phyloP scores from a whole-genome alignment of 2,888 invertebrate species.

The Autographa pulchrina region DNA sequence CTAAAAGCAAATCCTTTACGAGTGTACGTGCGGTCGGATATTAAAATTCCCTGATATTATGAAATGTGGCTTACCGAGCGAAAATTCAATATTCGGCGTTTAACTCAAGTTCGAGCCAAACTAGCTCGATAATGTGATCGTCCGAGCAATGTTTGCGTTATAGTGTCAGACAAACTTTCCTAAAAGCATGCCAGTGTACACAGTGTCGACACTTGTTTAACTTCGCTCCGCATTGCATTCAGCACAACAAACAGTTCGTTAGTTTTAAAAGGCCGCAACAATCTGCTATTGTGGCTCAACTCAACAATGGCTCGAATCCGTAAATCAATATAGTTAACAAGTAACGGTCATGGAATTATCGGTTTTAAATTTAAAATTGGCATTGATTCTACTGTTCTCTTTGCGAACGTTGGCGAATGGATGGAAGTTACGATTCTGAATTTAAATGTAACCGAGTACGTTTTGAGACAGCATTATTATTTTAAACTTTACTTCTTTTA shows the following conservation, averaged over 20 bases:
- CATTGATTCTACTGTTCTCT: slow-evolving; percentile 3
- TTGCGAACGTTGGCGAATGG: neutral
- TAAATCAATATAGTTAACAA: slow-evolving; percentile 22
- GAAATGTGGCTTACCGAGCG: neutral
- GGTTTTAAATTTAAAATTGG: slow-evolving; percentile 5
- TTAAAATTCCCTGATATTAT: neutral
- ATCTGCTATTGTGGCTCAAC: slow-evolving; percentile 19
- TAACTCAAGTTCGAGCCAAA: neutral
- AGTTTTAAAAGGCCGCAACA: slow-evolving; percentile 29
- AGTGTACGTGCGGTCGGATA: neutral
- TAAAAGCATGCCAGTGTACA: slow-evolving; percentile 29
- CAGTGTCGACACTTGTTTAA: slow-evolving; percentile 24
- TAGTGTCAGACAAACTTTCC: slow-evolving; percentile 25
- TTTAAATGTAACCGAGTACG: neutral
- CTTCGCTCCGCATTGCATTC: slow-evolving; percentile 27
- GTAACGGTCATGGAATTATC: neutral
- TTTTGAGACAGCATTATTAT: neutral
- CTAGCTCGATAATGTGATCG: slow-evolving; percentile 12
- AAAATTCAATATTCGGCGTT: slow-evolving; percentile 10
- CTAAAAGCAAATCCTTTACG: neutral
- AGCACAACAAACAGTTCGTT: slow-evolving; percentile 37
- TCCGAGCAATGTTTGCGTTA: slow-evolving; percentile 9
- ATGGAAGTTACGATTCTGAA: too few species aligned
- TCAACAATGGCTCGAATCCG: slow-evolving; percentile 16
- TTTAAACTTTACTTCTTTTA: too few species aligned